Evolutionary conservation across 2,888 invertebrate genomes (phyloP), one percentile per base, ranked within the genome.

Genomic region (Hypolimnas misippus): DNA sequence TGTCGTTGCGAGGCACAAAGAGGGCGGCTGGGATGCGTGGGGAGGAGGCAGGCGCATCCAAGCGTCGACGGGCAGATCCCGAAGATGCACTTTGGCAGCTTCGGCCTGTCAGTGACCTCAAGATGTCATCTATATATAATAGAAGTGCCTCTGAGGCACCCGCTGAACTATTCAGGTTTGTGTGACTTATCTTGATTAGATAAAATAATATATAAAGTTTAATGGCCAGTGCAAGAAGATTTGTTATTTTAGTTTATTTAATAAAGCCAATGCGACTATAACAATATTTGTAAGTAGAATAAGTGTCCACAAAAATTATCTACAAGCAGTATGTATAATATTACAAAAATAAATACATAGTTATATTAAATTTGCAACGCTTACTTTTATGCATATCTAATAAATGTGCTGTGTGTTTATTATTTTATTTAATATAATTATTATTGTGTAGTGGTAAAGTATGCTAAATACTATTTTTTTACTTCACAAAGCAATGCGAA

Each of bases 81-180:
- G 90, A 92, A 71, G 92, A 92, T 72, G 84, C 87, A 62, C 87
- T 89, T 70, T 97, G 97, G 97, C 96, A 96, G 84, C 95, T 96
- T 77, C 94, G 97, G 77, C 95, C 96, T 76, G 94, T 95, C 79
- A 95, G 95, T 84, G 97, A 97, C 92, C 95, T 97, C 86, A 97
- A 97, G 93, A 95, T 96, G 93, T 95, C 96, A 76, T 96, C 96
- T 86, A 97, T 97, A 85, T 97, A 97, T 91, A 97, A 98, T 88
- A 94, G 94, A 84, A 95, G 93, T 90, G 94, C 94, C 75, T 94
- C 96, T 56, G 96, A 96, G 89, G 96, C 96, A 83, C 96, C 97
- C 57, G 97, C 97, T 74, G 97, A 97, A 93, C 93, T 96, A 74
- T 95, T 95, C 92, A 94, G 94, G 94, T 92, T 87, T 84, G 92